Percentiles rank a stretch among this genome's conserved stretches.
phyloP scores from a whole-genome alignment of 2,113 vertebrate species.

The Larimichthys polyactis region DNA sequence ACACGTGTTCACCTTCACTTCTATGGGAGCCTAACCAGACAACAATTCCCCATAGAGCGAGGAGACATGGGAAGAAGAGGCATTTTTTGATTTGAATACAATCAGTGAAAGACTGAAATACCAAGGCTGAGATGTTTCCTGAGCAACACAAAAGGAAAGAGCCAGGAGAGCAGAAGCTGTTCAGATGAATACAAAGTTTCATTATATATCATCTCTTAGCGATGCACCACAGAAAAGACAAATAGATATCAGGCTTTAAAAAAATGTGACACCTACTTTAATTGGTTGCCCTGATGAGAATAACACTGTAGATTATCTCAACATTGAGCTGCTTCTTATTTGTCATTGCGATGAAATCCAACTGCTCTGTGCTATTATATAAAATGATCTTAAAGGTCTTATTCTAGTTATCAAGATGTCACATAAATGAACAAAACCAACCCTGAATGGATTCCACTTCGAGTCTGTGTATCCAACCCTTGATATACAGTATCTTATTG shows the following conservation, averaged over 20 bases:
- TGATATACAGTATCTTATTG: neutral
- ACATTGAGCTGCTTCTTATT: neutral
- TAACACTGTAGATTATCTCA: neutral
- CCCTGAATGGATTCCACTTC: neutral
- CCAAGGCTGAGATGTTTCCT: conserved; percentile 2
- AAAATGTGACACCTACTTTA: conserved; percentile 10
- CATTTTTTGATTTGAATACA: conserved; percentile 25
- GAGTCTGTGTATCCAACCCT: neutral
- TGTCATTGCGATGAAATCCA: neutral
- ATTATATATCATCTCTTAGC: too few relatives aligned
- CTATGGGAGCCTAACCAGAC: conserved; percentile 20
- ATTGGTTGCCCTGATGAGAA: conserved; percentile 2
- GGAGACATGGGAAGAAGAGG: neutral
- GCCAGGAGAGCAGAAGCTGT: neutral
- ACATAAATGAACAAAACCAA: neutral
- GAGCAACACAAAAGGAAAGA: neutral
- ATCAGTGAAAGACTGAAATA: neutral
- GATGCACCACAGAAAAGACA: neutral
- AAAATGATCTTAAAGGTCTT: neutral
- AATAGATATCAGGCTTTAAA: conserved; percentile 15
- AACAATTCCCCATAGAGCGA: conserved; percentile 1
- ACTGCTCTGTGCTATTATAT: neutral
- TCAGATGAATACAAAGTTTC: neutral
- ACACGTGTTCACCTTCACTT: neutral
- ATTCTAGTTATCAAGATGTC: neutral